A percentile compares a stretch with the other conserved stretches of the same genome.
Conservation (phyloP, 2,888 invertebrate genomes). For the Asteroscopus sphinx region DNA sequence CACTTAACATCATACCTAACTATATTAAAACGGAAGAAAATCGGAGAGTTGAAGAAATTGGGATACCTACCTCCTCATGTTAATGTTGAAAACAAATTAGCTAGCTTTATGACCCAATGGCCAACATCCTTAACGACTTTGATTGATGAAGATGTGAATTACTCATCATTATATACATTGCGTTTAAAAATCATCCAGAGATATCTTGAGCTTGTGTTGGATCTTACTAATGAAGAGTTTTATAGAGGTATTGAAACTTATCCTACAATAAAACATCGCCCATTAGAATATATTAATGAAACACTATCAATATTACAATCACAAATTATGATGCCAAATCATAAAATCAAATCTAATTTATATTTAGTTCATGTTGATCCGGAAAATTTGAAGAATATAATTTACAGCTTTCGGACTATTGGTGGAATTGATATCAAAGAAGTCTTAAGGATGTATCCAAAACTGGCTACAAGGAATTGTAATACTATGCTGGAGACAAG, state of each 20-base stretch:
- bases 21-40: conserved; percentile 74
- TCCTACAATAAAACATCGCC: conserved; percentile 84
- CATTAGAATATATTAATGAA: conserved; percentile 79
- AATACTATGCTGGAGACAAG: conserved; percentile 72
- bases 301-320: conserved; percentile 76
- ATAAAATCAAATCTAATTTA: conserved; percentile 83
- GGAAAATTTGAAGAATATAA: conserved; percentile 78
- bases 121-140: conserved; percentile 84
- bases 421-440: conserved; percentile 85
- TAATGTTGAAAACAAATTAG: conserved; percentile 82
- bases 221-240: conserved; percentile 79
- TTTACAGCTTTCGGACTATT: conserved; percentile 74
- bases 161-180: conserved; percentile 71
- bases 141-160: conserved; percentile 74
- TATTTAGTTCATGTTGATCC: conserved; percentile 83
- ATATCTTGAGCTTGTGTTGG: conserved; percentile 81
- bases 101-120: conserved; percentile 84
- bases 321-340: conserved; percentile 73
- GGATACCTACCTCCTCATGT: conserved; percentile 65
- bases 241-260: conserved; percentile 78
- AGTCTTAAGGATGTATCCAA: conserved; percentile 81
- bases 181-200: conserved; percentile 83
- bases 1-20: conserved; percentile 72
- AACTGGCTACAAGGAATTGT: conserved; percentile 76
- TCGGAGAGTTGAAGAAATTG: conserved; percentile 72